A percentile compares a stretch with the other conserved stretches of the same genome.
Evolutionary conservation across 2,797 vertebrate genomes (phyloP).

Genomic region (Chromis chromis): DNA sequence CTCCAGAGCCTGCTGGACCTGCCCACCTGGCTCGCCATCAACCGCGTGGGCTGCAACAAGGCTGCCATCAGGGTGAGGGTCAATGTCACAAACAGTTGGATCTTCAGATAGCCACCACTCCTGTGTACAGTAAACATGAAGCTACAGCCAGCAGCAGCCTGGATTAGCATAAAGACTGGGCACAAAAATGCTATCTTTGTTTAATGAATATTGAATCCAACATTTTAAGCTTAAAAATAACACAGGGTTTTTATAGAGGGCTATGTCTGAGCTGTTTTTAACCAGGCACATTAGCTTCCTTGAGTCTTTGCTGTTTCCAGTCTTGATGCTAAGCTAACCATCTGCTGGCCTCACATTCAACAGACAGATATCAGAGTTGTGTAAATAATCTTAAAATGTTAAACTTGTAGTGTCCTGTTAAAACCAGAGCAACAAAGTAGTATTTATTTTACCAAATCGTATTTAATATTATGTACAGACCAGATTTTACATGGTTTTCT

Average conservation of each 20-base stretch:
- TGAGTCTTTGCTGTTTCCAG: not conserved
- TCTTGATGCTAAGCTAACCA: no score
- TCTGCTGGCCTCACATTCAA: not conserved
- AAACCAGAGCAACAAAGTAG: not conserved
- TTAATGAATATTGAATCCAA: no score
- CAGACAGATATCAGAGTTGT: not conserved
- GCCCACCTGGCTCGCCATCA: slow-evolving; percentile 98
- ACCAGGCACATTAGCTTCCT: not conserved
- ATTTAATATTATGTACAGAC: not conserved
- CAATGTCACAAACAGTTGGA: no score
- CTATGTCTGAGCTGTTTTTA: not conserved
- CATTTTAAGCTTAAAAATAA: no score
- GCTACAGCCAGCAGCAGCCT: no score
- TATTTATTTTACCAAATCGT: not conserved
- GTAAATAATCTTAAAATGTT: no score
- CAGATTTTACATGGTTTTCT: slow-evolving; percentile 5
- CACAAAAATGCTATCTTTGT: no score
- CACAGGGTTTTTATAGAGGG: not conserved
- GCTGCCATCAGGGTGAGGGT: slow-evolving; percentile 94
- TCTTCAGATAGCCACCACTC: no score
- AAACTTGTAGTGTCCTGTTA: no score
- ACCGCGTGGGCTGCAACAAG: slow-evolving; percentile 97
- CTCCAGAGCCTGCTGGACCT: slow-evolving; percentile 98
- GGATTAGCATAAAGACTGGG: no score
- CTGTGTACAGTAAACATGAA: no score